Base-by-base conservation (phyloP, 1,140 invertebrate species). In the Chrysomallon squamiferum region DNA sequence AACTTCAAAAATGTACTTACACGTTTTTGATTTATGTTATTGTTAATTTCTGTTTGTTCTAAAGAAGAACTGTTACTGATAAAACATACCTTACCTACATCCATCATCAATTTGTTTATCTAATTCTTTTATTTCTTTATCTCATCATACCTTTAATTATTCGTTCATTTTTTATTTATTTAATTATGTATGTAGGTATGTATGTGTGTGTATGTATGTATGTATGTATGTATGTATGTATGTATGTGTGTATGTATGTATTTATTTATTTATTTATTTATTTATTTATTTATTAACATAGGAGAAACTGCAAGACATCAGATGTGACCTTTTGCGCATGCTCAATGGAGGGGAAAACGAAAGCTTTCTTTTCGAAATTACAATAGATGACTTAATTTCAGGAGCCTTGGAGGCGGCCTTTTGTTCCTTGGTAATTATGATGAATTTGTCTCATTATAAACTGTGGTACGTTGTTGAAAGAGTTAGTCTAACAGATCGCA, bases 381-480 rank as follows among this genome's bases (percentile, higher is more conserved):
- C 61, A 2, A 9, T 65, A 3, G 66, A 71, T 30, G 45, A 50
- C 35, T 52, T 71, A 25, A 29, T 71, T 15, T 54, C 20, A 22
- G 69, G 69, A 2, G 69, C 69, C 3, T 20, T 71, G 43, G 69
- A 68, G 52, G 62, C 65, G 22, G 65, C 69, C 38, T 71, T 71
- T 45, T 33, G 50, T 43, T 57, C 49, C 7, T 62, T 71, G 65
- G 69, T 71, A 41, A 59, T 41, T 32, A 33, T 52, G 13, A 25
- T 62, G 5, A 32, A 3, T 52, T 1, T 47, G 45, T 18, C 25
- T 3, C 45, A 18, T 22, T 20, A 47, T 4, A n/a, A 15, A 5
- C 18, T 3, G 22, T 22, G 2, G 2, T 5, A 47, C 4, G 18
- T n/a, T 47, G 18, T 47, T 3, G 3, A 47, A 47, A 4, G 3